These are phyloP conservation scores for Hyalella azteca DNA, from an alignment of 2,888 invertebrate species.

Conservation along the genomic window DNA sequence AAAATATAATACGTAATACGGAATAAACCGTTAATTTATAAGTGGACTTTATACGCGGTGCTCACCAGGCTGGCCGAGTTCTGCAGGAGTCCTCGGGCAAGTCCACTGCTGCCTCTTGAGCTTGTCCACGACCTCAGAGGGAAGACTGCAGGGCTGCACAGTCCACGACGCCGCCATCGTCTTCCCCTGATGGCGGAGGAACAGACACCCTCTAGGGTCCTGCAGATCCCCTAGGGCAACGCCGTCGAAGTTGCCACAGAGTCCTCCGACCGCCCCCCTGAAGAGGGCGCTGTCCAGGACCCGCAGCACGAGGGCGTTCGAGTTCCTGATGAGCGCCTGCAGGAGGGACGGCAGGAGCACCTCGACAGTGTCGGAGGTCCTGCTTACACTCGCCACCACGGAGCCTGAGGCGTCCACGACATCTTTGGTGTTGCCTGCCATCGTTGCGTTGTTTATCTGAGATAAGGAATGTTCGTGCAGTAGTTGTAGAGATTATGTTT, in stretches of 20 bases:
- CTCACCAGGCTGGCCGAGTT: conserved; percentile 16
- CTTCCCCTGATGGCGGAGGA: not conserved
- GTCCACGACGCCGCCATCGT: not conserved
- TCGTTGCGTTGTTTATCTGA: not conserved
- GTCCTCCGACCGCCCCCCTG: conserved; percentile 6
- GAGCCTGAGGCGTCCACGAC: not conserved
- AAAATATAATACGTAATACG: too few relatives aligned
- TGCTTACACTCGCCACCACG: not conserved
- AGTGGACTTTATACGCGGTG: too few relatives aligned
- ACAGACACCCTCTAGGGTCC: conserved; percentile 19
- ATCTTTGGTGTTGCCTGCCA: not conserved
- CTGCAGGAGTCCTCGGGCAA: conserved; percentile 3
- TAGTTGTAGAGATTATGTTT: not conserved
- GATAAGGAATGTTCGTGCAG: not conserved
- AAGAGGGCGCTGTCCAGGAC: not conserved
- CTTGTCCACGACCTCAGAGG: not conserved
- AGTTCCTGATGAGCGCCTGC: not conserved
- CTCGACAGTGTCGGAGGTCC: not conserved
- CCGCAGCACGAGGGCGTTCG: not conserved
- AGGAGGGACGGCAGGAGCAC: not conserved
- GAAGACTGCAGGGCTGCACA: not conserved
- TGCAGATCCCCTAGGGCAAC: not conserved
- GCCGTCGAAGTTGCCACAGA: conserved; percentile 23
- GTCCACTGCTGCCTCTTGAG: conserved; percentile 27
- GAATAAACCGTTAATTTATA: too few relatives aligned